Evolutionary conservation across 30 jellyfish, hydroid and myxozoan species (phyloP).

Genomic region (Sanderia malayensis): DNA sequence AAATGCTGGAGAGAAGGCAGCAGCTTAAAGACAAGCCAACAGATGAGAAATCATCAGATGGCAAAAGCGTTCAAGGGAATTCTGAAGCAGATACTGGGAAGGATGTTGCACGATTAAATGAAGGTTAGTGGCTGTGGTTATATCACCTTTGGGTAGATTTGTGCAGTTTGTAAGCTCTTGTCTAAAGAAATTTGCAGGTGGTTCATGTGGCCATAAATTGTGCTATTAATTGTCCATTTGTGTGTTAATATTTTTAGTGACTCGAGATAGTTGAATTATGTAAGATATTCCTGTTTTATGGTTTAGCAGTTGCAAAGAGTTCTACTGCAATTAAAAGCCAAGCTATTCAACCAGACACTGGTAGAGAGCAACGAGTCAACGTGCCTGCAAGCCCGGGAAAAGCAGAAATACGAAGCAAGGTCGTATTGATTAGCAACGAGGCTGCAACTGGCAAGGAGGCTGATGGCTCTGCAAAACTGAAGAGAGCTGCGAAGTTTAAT

Average conservation of each 20-base stretch:
- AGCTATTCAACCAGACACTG: background rate
- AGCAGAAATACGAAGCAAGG: slow-evolving; percentile 8
- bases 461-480: background rate
- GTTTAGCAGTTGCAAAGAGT: background rate
- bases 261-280: no score
- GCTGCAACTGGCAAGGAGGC: background rate
- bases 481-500: background rate
- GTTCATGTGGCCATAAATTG: no score
- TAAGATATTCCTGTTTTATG: no score
- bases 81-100: slow-evolving; percentile 12
- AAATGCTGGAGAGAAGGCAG: slow-evolving; percentile 68
- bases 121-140: no score
- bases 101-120: no score
- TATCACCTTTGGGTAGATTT: no score
- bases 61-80: background rate
- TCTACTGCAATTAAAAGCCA: background rate
- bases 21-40: slow-evolving; percentile 22
- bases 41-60: background rate
- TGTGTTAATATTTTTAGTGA: no score
- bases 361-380: slow-evolving; percentile 10
- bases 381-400: background rate
- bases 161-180: no score
- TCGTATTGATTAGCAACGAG: background rate
- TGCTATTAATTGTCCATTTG: no score
- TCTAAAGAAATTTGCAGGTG: no score